Base-by-base conservation (phyloP, 2,888 invertebrate species). In the Acanthosepion lycidas region DNA sequence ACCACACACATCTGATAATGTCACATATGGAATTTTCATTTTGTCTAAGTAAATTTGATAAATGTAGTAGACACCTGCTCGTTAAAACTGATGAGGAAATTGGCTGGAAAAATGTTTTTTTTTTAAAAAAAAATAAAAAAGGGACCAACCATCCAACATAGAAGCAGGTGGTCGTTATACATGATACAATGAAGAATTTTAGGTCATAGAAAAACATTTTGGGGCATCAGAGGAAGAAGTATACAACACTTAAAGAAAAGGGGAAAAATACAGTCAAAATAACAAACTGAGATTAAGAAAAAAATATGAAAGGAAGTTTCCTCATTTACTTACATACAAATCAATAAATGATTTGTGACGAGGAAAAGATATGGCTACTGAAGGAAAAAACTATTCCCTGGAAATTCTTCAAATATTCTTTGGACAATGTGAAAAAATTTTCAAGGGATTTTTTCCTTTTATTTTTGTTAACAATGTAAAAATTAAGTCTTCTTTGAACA, bases 11-110 rank as follows among this genome's bases (percentile, higher is more conserved):
- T 12, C 59, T 59, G 59, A 59, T 23, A 78, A n/a, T 78, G 78
- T 78, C 78, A 78, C 78, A 78, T n/a, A 78, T 78, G 78, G 78
- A n/a, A 78, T 78, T 78, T 78, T 33, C 78, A 78, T 78, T n/a
- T n/a, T n/a, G n/a, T 78, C 78, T 78, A 78, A 78, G 18, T 78
- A 78, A 78, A 78, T 78, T 78, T n/a, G 78, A 78, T 78, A 78
- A 78, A 78, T n/a, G 20, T 78, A 78, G 15, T 78, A 78, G 78
- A 78, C 78, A 78, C 78, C 78, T 78, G 78, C 78, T 78, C n/a
- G 12, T 78, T 78, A 33, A 78, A 78, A 78, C 78, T 33, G 78
- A 78, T 78, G 78, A n/a, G 78, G n/a, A 78, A 78, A 78, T 78
- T 78, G n/a, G 12, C 78, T 78, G 15, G 12, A 78, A 78, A 78